Evolutionary conservation across 1,140 invertebrate species (phyloP).

Genomic region (Penaeus indicus): DNA sequence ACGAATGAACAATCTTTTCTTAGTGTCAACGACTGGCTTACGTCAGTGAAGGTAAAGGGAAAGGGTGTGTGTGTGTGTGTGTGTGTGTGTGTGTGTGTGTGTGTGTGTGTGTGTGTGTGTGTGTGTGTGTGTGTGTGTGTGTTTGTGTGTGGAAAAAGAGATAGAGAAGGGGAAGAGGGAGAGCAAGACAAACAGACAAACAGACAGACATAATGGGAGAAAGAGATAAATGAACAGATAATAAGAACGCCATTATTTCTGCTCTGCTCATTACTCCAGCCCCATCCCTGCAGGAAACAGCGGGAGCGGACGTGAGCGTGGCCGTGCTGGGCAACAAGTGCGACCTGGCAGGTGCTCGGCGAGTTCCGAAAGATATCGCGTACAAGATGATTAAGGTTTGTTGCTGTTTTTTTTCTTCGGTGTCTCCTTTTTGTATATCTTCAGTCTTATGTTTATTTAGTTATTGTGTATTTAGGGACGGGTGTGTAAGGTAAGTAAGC

Average conservation of each 20-base stretch:
- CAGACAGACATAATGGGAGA: background rate
- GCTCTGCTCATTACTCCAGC: too few relatives aligned
- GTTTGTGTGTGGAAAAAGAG: background rate
- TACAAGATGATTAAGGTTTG: too few relatives aligned
- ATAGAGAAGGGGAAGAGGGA: background rate
- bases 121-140: background rate
- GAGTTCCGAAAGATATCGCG: too few relatives aligned
- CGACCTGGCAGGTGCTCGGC: too few relatives aligned
- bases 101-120: background rate
- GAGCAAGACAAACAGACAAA: background rate
- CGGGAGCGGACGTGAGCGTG: too few relatives aligned
- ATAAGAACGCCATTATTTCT: background rate
- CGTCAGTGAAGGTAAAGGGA: constrained; percentile 70
- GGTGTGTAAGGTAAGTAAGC: too few relatives aligned
- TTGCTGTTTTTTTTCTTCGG: too few relatives aligned
- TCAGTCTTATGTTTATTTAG: too few relatives aligned
- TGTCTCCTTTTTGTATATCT: too few relatives aligned
- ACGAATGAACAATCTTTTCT: constrained; percentile 74
- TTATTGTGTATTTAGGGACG: too few relatives aligned
- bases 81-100: background rate
- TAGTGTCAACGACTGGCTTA: constrained; percentile 75
- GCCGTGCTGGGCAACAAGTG: too few relatives aligned
- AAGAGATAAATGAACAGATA: background rate
- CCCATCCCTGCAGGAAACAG: too few relatives aligned
- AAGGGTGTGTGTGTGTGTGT: background rate